These are phyloP conservation scores for Drosophila affinis DNA, from an alignment of 2,888 invertebrate genomes.

Conservation along the genomic window DNA sequence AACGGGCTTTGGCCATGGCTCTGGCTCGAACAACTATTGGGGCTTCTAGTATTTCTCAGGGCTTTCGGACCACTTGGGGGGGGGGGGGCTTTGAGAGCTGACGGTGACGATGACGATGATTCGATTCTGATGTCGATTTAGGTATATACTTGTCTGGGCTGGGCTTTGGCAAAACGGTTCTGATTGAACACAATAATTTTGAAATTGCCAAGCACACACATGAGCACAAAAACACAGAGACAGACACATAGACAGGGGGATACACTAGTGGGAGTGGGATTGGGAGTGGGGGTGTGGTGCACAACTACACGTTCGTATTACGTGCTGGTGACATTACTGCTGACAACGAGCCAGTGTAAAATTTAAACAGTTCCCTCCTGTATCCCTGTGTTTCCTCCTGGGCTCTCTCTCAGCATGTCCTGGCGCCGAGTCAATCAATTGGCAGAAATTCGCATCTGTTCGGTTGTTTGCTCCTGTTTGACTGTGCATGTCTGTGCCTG, in stretches of 20 bases:
- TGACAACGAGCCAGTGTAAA: slow-evolving; percentile 65
- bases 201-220: slow-evolving; percentile 69
- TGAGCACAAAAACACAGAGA: slow-evolving; percentile 25
- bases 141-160: slow-evolving; percentile 50
- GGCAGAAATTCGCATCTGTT: slow-evolving; percentile 57
- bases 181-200: slow-evolving; percentile 78
- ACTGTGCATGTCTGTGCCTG: slow-evolving; percentile 24
- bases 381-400: background rate
- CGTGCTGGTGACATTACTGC: slow-evolving; percentile 69
- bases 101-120: slow-evolving; percentile 39
- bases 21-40: slow-evolving; percentile 12
- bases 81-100: slow-evolving; percentile 18
- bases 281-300: slow-evolving; percentile 13
- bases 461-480: slow-evolving; percentile 24
- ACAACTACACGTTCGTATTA: slow-evolving; percentile 65
- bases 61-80: slow-evolving; percentile 4
- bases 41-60: slow-evolving; percentile 7
- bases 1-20: slow-evolving; percentile 10
- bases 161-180: slow-evolving; percentile 53
- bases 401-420: background rate
- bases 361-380: slow-evolving; percentile 61
- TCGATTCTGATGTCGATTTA: slow-evolving; percentile 39
- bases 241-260: background rate
- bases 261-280: too few species aligned
- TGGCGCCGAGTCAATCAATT: slow-evolving; percentile 68